Conservation (phyloP, 2,113 vertebrate genomes). For the Saccopteryx leptura region DNA sequence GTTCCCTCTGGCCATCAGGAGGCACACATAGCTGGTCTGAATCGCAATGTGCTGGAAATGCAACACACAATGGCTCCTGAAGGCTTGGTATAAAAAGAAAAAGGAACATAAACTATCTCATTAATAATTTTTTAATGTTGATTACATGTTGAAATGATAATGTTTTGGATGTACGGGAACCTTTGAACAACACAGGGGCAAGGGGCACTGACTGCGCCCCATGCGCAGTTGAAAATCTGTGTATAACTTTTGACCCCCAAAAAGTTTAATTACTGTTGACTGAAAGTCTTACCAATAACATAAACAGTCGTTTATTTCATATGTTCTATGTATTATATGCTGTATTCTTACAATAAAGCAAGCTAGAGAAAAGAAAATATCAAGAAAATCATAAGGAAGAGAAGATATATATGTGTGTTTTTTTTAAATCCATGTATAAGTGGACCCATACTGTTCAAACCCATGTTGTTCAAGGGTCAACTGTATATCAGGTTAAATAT, state of each 20-base stretch:
- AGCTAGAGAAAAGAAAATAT: not conserved
- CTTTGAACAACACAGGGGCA: not conserved
- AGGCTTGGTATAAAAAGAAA: not conserved
- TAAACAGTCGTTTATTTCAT: not conserved
- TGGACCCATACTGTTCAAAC: not conserved
- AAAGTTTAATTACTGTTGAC: not conserved
- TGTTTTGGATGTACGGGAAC: not conserved
- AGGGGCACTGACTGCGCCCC: not conserved
- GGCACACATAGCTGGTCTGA: not conserved
- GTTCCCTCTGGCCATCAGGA: too few species aligned
- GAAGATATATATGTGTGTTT: not conserved
- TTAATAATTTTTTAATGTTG: not conserved
- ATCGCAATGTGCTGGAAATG: accelerated
- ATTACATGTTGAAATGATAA: not conserved
- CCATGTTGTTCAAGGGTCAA: not conserved
- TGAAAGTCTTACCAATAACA: not conserved
- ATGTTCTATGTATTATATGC: not conserved
- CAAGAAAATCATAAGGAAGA: not conserved
- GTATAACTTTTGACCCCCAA: not conserved
- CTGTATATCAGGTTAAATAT: not conserved
- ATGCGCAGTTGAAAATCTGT: not conserved
- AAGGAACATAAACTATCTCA: not conserved
- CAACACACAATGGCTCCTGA: not conserved
- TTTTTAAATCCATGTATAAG: not conserved
- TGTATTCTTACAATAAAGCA: not conserved